Conservation (phyloP, 2,888 invertebrate genomes). For the Epinotia demarniana region DNA sequence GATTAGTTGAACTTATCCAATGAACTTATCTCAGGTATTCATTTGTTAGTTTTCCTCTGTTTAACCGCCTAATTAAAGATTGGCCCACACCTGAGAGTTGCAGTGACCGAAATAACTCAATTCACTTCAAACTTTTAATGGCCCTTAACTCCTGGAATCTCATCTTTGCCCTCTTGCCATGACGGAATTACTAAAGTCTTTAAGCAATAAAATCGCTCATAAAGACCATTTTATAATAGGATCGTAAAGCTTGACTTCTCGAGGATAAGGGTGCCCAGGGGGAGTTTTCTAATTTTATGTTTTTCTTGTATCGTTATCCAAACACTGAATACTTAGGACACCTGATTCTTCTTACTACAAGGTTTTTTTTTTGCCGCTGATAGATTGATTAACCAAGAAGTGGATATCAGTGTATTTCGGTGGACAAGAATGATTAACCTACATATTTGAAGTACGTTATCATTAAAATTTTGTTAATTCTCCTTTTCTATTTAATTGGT, state of each 20-base stretch:
- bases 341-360: constrained; percentile 56
- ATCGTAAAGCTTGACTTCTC: constrained; percentile 75
- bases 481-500: too few species aligned
- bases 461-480: too few species aligned
- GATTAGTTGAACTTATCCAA: too few species aligned
- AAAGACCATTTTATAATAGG: constrained; percentile 84
- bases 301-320: constrained; percentile 68
- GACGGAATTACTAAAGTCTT: constrained; percentile 83
- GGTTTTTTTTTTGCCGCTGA: too few species aligned
- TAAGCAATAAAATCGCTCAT: constrained; percentile 80
- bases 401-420: background rate
- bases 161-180: constrained; percentile 75
- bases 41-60: background rate
- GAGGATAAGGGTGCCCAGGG: constrained; percentile 60
- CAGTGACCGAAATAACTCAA: constrained; percentile 73
- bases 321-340: constrained; percentile 63
- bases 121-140: constrained; percentile 74
- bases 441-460: too few species aligned
- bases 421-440: too few species aligned
- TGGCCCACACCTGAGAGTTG: constrained; percentile 42
- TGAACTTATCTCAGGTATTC: too few species aligned
- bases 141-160: constrained; percentile 72
- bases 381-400: background rate
- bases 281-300: constrained; percentile 78
- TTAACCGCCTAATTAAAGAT: constrained; percentile 37